Conservation (phyloP, 2,888 invertebrate species). For the Aelia acuminata region DNA sequence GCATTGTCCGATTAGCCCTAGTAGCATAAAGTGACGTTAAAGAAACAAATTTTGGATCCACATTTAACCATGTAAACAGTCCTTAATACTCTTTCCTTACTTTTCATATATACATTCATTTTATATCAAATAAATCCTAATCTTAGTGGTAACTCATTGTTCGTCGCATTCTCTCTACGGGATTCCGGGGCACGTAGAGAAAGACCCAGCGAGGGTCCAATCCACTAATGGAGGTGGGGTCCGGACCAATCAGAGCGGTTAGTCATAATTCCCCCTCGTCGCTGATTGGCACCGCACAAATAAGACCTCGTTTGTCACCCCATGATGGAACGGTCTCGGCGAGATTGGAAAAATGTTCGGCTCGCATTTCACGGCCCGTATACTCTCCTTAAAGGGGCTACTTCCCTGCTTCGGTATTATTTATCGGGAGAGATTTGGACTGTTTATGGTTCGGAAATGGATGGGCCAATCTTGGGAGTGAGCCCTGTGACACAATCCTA, state of each 20-base stretch:
- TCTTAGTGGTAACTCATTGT: background rate
- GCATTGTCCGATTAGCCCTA: too few relatives aligned
- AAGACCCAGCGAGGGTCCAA: background rate
- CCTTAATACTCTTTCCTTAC: too few relatives aligned
- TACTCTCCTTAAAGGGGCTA: slow-evolving; percentile 19
- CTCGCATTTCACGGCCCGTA: slow-evolving; percentile 37
- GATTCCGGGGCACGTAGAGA: background rate
- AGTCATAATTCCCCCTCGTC: background rate
- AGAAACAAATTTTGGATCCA: too few relatives aligned
- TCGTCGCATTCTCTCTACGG: background rate
- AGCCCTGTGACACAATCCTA: background rate
- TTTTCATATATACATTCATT: too few relatives aligned
- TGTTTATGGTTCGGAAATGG: slow-evolving; percentile 39
- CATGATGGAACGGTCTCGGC: background rate
- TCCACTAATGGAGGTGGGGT: background rate
- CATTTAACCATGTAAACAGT: too few relatives aligned
- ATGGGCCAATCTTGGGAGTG: slow-evolving; percentile 27
- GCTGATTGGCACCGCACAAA: slow-evolving; percentile 32
- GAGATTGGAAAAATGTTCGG: background rate
- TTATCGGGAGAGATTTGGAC: background rate
- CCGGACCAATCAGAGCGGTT: slow-evolving; percentile 16
- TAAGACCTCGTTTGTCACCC: slow-evolving; percentile 39
- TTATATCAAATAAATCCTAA: too few relatives aligned
- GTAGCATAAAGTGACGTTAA: too few relatives aligned
- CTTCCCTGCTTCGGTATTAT: background rate